These are phyloP conservation scores for Drosophila pachea DNA, from an alignment of 1,140 invertebrate genomes.

Conservation along the genomic window DNA sequence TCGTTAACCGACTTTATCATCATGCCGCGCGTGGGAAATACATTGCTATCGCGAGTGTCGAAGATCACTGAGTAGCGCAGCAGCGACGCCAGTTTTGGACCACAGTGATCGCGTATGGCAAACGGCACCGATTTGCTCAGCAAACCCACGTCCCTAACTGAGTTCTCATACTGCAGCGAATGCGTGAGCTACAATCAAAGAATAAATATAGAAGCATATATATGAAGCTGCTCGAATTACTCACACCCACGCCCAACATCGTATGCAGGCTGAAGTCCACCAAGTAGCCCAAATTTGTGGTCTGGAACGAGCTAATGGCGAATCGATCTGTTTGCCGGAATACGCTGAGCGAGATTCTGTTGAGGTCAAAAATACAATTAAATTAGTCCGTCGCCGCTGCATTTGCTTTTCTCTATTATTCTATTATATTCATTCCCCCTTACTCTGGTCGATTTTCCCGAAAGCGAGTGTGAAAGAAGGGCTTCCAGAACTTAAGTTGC, in stretches of 20 bases:
- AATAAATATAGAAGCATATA: no score
- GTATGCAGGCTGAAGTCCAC: conserved; percentile 67
- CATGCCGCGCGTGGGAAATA: conserved; percentile 73
- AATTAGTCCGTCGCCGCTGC: background rate
- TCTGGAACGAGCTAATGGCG: conserved; percentile 70
- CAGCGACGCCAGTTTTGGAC: conserved; percentile 72
- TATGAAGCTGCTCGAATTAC: no score
- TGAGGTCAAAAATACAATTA: background rate
- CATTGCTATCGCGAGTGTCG: conserved; percentile 69
- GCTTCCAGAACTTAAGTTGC: conserved; percentile 75
- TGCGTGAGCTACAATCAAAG: conserved; percentile 59
- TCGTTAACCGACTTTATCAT: conserved; percentile 69
- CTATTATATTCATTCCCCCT: no score
- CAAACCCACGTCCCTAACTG: conserved; percentile 65
- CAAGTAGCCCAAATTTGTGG: conserved; percentile 63
- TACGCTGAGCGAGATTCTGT: conserved; percentile 70
- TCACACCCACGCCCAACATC: conserved; percentile 66
- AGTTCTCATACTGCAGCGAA: conserved; percentile 75
- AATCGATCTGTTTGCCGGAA: conserved; percentile 71
- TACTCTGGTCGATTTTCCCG: conserved; percentile 76
- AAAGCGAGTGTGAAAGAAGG: conserved; percentile 76
- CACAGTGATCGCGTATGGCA: conserved; percentile 71
- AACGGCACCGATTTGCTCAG: conserved; percentile 72
- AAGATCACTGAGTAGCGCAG: conserved; percentile 69
- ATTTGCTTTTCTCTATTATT: no score